These are phyloP conservation scores for Drosophila rhopaloa DNA, from an alignment of 1,140 invertebrate genomes.

Conservation along the genomic window DNA sequence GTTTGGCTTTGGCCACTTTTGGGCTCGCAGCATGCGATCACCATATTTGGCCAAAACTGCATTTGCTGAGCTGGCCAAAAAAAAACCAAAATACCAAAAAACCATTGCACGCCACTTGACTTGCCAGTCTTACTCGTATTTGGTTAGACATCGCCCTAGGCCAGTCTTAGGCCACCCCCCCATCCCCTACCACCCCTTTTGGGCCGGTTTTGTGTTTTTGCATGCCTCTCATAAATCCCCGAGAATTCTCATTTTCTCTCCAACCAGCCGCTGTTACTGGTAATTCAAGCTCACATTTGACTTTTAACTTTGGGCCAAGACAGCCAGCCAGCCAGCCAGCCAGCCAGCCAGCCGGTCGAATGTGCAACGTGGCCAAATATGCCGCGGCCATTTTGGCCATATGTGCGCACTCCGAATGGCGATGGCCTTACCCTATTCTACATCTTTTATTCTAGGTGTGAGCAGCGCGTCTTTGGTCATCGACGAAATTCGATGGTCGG, in stretches of 20 bases:
- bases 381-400: conserved; percentile 67
- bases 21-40: conserved; percentile 74
- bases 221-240: conserved; percentile 78
- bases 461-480: conserved; percentile 40
- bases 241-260: conserved; percentile 74
- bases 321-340: conserved; percentile 39
- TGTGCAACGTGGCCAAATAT: conserved; percentile 74
- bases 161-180: conserved; percentile 19
- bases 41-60: conserved; percentile 81
- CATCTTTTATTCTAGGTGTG: conserved; percentile 57
- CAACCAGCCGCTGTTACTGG: conserved; percentile 45
- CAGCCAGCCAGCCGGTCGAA: conserved; percentile 31
- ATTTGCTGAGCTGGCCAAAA: conserved; percentile 68
- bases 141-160: conserved; percentile 81
- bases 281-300: conserved; percentile 81
- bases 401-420: conserved; percentile 41
- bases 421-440: conserved; percentile 59
- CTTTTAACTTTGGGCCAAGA: conserved; percentile 74
- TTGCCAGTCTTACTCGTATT: conserved; percentile 78
- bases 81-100: conserved; percentile 30
- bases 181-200: conserved; percentile 18
- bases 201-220: conserved; percentile 61
- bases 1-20: conserved; percentile 64
- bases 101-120: conserved; percentile 78
- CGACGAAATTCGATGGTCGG: conserved; percentile 26